Conservation (phyloP, 2,888 invertebrate genomes). For the Trachelus stipa region DNA sequence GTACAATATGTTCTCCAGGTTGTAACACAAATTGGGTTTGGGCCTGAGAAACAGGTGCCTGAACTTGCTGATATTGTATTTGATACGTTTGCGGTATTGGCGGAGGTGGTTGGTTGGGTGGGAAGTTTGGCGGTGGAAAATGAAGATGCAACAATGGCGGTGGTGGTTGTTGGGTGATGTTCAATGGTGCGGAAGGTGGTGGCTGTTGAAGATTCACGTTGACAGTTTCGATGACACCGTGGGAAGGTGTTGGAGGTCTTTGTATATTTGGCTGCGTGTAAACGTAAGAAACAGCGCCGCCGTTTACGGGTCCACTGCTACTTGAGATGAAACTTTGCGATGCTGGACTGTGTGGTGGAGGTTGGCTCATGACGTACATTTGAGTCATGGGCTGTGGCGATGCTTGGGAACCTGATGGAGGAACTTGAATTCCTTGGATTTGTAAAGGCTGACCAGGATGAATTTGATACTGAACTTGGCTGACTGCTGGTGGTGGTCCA, state of each 20-base stretch:
- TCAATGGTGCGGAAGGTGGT: constrained; percentile 55
- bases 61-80: constrained; percentile 62
- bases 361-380: constrained; percentile 65
- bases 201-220: constrained; percentile 63
- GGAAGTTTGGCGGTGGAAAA: constrained; percentile 62
- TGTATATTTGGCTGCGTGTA: constrained; percentile 60
- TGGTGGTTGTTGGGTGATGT: constrained; percentile 59
- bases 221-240: constrained; percentile 56
- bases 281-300: constrained; percentile 59
- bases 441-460: constrained; percentile 61
- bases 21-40: constrained; percentile 62
- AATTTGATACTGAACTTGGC: constrained; percentile 64
- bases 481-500: constrained; percentile 61
- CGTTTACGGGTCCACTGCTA: constrained; percentile 50
- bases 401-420: constrained; percentile 54
- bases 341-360: constrained; percentile 53
- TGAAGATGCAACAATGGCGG: constrained; percentile 60
- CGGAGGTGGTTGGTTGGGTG: constrained; percentile 63
- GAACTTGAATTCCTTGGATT: constrained; percentile 57
- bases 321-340: constrained; percentile 55
- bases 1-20: constrained; percentile 53
- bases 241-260: constrained; percentile 57
- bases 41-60: constrained; percentile 47
- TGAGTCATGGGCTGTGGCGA: constrained; percentile 62
- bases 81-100: constrained; percentile 64